Base-by-base conservation (phyloP, 2,888 invertebrate species). In the Scotopteryx bipunctaria region DNA sequence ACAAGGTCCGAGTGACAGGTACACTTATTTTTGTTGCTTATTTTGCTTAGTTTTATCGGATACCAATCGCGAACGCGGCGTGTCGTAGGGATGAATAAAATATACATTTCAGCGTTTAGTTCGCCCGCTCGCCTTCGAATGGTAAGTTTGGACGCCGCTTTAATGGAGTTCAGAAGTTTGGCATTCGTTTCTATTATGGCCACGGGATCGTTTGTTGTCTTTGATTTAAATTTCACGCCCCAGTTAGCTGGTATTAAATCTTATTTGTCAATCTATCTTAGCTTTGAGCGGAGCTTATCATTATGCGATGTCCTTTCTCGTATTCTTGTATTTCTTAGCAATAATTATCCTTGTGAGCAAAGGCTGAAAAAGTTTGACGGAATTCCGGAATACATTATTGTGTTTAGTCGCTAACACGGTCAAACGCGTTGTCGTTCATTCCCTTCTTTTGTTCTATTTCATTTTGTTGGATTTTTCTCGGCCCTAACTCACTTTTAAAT, bases 1-100 rank as follows among this genome's bases (percentile, higher is more conserved):
- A 86, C 86, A 86, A 82, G 81, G 76, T 66, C 68, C 72, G 81
- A 82, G 85, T 88, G 89, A 90, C 89, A 89, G 89, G 82, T 87
- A 90, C 88, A 90, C 81, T 81, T 81, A 81, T 85, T 88, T 78
- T 76, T 81, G 77, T 76, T 87, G 82, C 77, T 88, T 83, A 82
- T 86, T 88, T 89, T 81, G 81, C 76, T 85, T 83, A 81, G 76
- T 81, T 86, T 85, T 84, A 84, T 84, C 83, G 81, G 76, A 78
- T 82, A 79, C 80, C 82, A 78, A 87, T 87, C 86, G 80, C 66
- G 67, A 76, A 76, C 71, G 77, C 79, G 75, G 78, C 77, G 71
- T 81, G 82, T 81, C 79, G 80, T 78, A 74, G 71, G 71, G 75
- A 84, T 84, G 83, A 86, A 88, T 87, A 89, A 87, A 86, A 87